Conservation (phyloP, 1,140 invertebrate genomes). For the Achatina immaculata region DNA sequence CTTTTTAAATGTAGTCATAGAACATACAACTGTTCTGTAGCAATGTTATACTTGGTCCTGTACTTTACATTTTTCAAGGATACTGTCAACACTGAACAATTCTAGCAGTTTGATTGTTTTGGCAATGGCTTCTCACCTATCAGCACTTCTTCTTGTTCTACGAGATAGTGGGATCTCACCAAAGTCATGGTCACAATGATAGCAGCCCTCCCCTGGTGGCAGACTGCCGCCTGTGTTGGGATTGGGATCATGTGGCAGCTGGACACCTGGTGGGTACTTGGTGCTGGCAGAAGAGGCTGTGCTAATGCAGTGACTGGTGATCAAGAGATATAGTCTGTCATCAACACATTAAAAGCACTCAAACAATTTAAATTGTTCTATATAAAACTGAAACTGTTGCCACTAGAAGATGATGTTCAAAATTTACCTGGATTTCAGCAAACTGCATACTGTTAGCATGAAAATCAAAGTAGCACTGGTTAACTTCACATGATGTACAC, state of each 20-base stretch:
- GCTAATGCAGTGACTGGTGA: constrained; percentile 84
- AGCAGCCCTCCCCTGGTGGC: constrained; percentile 90
- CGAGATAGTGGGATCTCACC: constrained; percentile 60
- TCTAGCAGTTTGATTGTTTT: too few relatives aligned
- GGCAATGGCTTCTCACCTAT: constrained; percentile 1
- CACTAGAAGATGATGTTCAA: too few relatives aligned
- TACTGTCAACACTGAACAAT: too few relatives aligned
- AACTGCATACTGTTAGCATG: too few relatives aligned
- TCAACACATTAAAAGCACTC: background rate
- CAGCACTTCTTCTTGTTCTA: constrained; percentile 46
- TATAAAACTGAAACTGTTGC: background rate
- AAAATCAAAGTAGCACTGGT: too few relatives aligned
- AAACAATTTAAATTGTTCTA: background rate
- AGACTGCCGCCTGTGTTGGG: constrained; percentile 77
- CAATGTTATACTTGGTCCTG: too few relatives aligned
- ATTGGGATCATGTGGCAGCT: constrained; percentile 56
- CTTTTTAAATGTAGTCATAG: too few relatives aligned
- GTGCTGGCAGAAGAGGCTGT: constrained; percentile 78
- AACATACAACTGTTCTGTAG: too few relatives aligned
- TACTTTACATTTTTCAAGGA: too few relatives aligned
- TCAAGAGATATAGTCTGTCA: background rate
- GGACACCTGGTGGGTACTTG: constrained; percentile 50
- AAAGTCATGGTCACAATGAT: constrained; percentile 81
- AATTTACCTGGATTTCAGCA: too few relatives aligned
- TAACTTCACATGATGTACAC: too few relatives aligned